These are phyloP conservation scores for Gavia stellata DNA, from an alignment of 2,113 vertebrate species.

Conservation along the genomic window DNA sequence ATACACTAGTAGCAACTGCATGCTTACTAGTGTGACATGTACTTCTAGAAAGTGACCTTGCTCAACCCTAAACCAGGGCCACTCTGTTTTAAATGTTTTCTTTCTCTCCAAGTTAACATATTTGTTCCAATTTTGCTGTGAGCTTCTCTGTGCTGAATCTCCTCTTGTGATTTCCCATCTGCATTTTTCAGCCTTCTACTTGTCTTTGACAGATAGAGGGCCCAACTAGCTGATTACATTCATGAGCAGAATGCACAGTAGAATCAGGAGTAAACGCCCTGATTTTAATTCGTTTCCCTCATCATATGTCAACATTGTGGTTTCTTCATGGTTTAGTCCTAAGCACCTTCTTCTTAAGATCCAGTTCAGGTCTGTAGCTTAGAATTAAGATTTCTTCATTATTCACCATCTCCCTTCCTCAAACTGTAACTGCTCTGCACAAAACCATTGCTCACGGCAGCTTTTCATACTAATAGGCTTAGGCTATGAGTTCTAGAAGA, in stretches of 20 bases:
- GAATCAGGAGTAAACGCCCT: neutral
- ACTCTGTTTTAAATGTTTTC: neutral
- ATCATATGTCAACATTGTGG: neutral
- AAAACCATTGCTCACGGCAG: neutral
- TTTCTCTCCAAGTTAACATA: neutral
- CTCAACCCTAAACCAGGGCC: neutral
- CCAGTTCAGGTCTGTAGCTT: neutral
- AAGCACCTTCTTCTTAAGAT: neutral
- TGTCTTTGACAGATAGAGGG: neutral
- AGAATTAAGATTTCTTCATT: neutral
- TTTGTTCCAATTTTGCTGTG: neutral
- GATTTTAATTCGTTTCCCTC: neutral
- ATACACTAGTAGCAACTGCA: neutral
- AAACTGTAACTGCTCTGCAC: neutral
- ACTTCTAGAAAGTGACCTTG: neutral
- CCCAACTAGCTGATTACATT: neutral
- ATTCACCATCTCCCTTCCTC: neutral
- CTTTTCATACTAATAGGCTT: neutral
- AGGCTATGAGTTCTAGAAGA: neutral
- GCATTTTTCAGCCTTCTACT: neutral
- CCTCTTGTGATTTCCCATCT: neutral
- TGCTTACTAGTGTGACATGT: neutral
- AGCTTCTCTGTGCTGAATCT: neutral
- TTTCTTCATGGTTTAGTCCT: neutral
- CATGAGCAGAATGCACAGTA: neutral